These are phyloP conservation scores for Podabrus alpinus DNA, from an alignment of 2,888 invertebrate genomes.

Conservation along the genomic window DNA sequence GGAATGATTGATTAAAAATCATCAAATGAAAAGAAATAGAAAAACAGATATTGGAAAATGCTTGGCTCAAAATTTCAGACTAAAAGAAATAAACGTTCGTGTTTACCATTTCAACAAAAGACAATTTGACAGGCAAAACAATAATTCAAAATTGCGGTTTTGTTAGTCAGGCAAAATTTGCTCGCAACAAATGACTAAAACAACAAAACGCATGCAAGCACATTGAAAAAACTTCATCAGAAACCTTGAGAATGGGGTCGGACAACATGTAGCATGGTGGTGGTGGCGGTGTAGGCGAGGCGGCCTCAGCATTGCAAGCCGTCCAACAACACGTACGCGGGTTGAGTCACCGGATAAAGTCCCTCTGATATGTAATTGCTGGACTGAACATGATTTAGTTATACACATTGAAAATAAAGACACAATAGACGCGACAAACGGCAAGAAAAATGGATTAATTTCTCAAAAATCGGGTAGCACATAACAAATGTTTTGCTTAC, in stretches of 20 bases:
- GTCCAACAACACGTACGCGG: constrained; percentile 65
- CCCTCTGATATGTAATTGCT: constrained; percentile 58
- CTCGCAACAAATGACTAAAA: not conserved
- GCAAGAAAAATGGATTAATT: not conserved
- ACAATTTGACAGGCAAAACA: not conserved
- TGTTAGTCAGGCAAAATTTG: not conserved
- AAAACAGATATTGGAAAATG: not conserved
- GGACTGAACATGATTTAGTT: constrained; percentile 46
- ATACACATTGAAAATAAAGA: constrained; percentile 6
- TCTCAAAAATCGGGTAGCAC: not conserved
- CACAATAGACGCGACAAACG: not conserved
- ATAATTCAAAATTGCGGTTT: not conserved
- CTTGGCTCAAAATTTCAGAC: not conserved
- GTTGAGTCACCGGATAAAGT: constrained; percentile 63
- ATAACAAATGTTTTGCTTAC: constrained; percentile 44
- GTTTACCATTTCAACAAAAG: not conserved
- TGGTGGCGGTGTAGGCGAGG: constrained; percentile 39
- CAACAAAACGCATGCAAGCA: constrained; percentile 31
- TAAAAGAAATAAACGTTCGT: not conserved
- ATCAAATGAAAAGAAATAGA: not conserved
- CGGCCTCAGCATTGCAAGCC: constrained; percentile 66
- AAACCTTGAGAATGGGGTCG: constrained; percentile 53
- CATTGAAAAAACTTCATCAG: constrained; percentile 36
- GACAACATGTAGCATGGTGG: constrained; percentile 22
- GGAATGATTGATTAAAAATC: not conserved